A percentile compares a stretch with the other conserved stretches of the same genome.
These are phyloP conservation scores for Motacilla alba DNA, from an alignment of 2,113 vertebrate species.

Conservation along the genomic window DNA sequence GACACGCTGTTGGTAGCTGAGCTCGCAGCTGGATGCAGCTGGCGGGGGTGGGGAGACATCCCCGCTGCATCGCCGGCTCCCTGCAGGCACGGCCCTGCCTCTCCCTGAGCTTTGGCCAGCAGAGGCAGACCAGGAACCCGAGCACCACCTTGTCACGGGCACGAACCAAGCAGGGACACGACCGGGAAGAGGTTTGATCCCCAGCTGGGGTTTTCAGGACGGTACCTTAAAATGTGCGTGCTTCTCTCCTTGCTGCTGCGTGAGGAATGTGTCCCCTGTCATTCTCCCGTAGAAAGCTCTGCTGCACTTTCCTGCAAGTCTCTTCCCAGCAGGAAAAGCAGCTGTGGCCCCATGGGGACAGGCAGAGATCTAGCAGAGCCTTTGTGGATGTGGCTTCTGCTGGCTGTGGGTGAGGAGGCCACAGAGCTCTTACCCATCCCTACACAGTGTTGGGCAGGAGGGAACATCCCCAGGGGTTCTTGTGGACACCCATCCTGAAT, in stretches of 20 bases:
- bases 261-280: neutral
- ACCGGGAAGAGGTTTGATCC: neutral
- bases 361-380: neutral
- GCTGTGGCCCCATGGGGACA: neutral
- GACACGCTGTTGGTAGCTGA: rapidly evolving
- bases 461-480: too few relatives aligned
- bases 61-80: rapidly evolving
- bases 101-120: neutral
- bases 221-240: rapidly evolving
- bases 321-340: neutral
- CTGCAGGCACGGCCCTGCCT: rapidly evolving
- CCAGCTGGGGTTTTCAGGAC: neutral
- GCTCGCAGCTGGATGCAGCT: neutral
- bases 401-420: neutral
- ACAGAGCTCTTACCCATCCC: neutral
- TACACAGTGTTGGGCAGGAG: neutral
- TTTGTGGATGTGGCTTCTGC: neutral
- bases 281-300: rapidly evolving
- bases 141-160: rapidly evolving
- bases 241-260: neutral
- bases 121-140: rapidly evolving
- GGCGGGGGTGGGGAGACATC: neutral
- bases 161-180: neutral
- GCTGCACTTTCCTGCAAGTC: neutral
- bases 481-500: rapidly evolving